phyloP scores from a whole-genome alignment of 2,113 vertebrate species.

The Verasper variegatus region DNA sequence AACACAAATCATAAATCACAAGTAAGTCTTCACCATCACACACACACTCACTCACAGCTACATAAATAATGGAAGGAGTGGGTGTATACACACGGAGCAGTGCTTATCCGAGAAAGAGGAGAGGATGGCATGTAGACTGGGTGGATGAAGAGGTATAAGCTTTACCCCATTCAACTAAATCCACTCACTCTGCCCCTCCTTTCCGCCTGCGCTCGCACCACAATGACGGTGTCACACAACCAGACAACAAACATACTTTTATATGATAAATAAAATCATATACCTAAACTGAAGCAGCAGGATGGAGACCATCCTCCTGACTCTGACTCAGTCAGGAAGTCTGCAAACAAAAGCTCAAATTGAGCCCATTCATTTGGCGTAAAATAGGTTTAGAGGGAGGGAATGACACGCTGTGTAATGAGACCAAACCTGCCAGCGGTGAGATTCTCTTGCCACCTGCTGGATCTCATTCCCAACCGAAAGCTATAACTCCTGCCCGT shows the following conservation, averaged over 20 bases:
- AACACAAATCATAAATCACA: not conserved
- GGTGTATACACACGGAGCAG: not conserved
- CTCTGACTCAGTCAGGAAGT: slow-evolving; percentile 2
- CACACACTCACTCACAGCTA: not conserved
- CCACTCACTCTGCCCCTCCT: not conserved
- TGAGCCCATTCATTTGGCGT: slow-evolving; percentile 15
- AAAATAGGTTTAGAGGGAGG: slow-evolving; percentile 35
- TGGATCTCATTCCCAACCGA: slow-evolving; percentile 48
- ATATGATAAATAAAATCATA: not conserved
- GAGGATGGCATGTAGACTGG: not conserved
- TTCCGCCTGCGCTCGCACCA: not conserved
- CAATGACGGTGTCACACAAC: not conserved
- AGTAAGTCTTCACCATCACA: not conserved
- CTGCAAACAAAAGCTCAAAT: slow-evolving; percentile 29
- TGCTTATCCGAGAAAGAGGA: slow-evolving; percentile 3
- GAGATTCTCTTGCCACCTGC: slow-evolving; percentile 45
- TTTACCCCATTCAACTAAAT: slow-evolving; percentile 11
- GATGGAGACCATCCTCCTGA: not conserved
- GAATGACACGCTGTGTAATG: slow-evolving; percentile 35
- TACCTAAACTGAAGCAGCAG: not conserved
- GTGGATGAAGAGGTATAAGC: not conserved
- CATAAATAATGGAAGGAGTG: not conserved
- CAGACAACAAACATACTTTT: not conserved
- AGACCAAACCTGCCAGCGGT: slow-evolving; percentile 37
- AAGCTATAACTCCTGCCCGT: slow-evolving; percentile 36